Base-by-base conservation (phyloP, 2,888 invertebrate species). In the Melipona beecheii region DNA sequence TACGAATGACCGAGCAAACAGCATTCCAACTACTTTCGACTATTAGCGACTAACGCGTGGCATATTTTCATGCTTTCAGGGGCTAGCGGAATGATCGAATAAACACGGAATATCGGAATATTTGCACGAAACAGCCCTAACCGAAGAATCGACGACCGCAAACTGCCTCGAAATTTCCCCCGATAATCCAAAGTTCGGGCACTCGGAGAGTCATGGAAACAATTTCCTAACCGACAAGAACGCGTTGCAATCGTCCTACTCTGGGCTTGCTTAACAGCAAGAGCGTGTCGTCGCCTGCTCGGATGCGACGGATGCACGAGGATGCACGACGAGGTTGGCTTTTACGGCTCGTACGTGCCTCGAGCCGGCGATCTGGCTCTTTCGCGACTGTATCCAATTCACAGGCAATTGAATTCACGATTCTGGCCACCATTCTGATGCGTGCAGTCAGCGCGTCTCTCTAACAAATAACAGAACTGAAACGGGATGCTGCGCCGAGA, bases 391-490 rank as follows among this genome's bases (percentile, higher is more conserved):
- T 89, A 85, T 88, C 89, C 92, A 91, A 93, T 93, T 93, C 93
- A 93, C 89, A 90, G 90, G 90, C 93, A 93, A 94, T 94, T 94
- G 93, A 94, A 94, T 94, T 93, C 92, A 92, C 92, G 91, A 92
- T 93, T 93, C 91, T 92, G 91, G 91, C 93, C 92, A 93, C 93
- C 94, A 93, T 87, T n/a, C n/a, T 75, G 31, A 31, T 31, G 79
- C 36, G 83, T 90, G 89, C 92, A n/a, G 24, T 62, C 21, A 21
- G 54, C 31, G 56, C 43, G 54, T 15, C 50, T 68, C n/a, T 65
- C 60, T 6, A 36, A 60, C 54, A 54, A 52, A 43, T 82, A 82
- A 80, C 82, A 71, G 82, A 49, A 68, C 36, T 13, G 6, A 19
- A 36, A 31, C 31, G 31, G 31, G 31, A 75, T 82, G 49, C 24